Percentiles rank a stretch among this genome's conserved stretches.
Conservation (phyloP, 2,113 vertebrate genomes). For the Taurulus bubalis region DNA sequence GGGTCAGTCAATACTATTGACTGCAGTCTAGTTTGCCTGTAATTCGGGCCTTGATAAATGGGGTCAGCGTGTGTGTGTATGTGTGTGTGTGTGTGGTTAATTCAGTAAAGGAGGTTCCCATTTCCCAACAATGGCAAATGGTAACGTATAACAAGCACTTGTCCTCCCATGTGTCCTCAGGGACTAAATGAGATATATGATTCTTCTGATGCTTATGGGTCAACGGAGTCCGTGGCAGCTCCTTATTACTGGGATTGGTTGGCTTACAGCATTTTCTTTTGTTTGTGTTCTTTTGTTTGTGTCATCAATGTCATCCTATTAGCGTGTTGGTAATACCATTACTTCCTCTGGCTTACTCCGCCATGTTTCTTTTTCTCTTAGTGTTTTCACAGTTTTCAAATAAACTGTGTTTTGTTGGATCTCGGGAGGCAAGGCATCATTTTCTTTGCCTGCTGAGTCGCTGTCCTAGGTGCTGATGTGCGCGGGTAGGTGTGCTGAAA, state of each 20-base stretch:
- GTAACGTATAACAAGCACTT: constrained; percentile 34
- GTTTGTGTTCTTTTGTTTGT: background rate
- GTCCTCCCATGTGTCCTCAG: constrained; percentile 41
- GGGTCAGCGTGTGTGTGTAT: constrained; percentile 35
- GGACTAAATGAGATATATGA: constrained; percentile 36
- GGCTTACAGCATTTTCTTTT: background rate
- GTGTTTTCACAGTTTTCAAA: background rate
- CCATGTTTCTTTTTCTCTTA: background rate
- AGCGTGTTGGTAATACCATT: background rate
- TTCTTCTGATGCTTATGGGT: background rate
- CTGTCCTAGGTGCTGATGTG: background rate
- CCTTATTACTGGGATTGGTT: background rate
- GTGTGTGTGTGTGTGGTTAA: constrained; percentile 13
- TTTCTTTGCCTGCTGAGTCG: no score
- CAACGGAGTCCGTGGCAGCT: constrained; percentile 1
- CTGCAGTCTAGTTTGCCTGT: constrained; percentile 35
- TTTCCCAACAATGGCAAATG: constrained; percentile 53
- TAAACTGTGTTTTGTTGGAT: background rate
- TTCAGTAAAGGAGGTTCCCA: constrained; percentile 37
- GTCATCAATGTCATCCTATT: background rate
- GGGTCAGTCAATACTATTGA: constrained; percentile 61
- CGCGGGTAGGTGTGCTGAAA: background rate
- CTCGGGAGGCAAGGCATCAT: background rate
- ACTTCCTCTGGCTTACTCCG: background rate
- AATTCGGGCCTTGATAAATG: constrained; percentile 70